Percentiles rank a stretch among this genome's conserved stretches.
Evolutionary conservation across 2,888 invertebrate genomes (phyloP).

Genomic region (Lithophane socia): DNA sequence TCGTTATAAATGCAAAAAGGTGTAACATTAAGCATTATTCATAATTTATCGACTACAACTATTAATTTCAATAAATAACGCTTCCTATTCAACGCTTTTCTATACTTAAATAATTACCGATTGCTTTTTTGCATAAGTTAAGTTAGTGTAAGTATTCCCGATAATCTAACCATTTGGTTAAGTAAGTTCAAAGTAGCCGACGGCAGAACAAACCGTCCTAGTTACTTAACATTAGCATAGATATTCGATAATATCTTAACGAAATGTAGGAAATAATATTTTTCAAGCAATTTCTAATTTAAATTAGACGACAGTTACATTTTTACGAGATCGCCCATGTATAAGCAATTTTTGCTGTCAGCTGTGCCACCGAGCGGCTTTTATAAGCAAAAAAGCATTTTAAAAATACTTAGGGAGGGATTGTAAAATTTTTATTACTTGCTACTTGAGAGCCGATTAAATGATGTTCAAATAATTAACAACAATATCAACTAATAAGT

Average conservation of each 20-base stretch:
- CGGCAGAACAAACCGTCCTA: slow-evolving; percentile 38
- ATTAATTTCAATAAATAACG: slow-evolving; percentile 54
- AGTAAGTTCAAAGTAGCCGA: slow-evolving; percentile 56
- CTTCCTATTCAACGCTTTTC: slow-evolving; percentile 40
- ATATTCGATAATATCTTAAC: slow-evolving; percentile 51
- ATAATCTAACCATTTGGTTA: slow-evolving; percentile 57
- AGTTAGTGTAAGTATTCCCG: slow-evolving; percentile 5
- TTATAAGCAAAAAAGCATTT: slow-evolving; percentile 39
- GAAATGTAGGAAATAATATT: slow-evolving; percentile 47
- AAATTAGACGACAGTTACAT: slow-evolving; percentile 46
- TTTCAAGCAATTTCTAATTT: slow-evolving; percentile 62
- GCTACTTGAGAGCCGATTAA: slow-evolving; percentile 20
- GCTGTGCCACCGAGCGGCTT: slow-evolving; percentile 5
- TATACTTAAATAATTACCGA: slow-evolving; percentile 35
- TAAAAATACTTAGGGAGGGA: slow-evolving; percentile 20
- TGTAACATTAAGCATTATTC: slow-evolving; percentile 21
- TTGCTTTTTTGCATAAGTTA: slow-evolving; percentile 45
- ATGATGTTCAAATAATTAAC: slow-evolving; percentile 13
- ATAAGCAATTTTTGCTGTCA: slow-evolving; percentile 22
- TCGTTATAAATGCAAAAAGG: slow-evolving; percentile 29
- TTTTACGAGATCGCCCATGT: slow-evolving; percentile 50
- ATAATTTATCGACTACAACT: slow-evolving; percentile 19
- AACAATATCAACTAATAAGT: slow-evolving; percentile 43
- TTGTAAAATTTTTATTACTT: slow-evolving; percentile 30
- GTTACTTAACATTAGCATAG: slow-evolving; percentile 48